Evolutionary conservation across 2,797 vertebrate species (phyloP).

Genomic region (Sciurus carolinensis): DNA sequence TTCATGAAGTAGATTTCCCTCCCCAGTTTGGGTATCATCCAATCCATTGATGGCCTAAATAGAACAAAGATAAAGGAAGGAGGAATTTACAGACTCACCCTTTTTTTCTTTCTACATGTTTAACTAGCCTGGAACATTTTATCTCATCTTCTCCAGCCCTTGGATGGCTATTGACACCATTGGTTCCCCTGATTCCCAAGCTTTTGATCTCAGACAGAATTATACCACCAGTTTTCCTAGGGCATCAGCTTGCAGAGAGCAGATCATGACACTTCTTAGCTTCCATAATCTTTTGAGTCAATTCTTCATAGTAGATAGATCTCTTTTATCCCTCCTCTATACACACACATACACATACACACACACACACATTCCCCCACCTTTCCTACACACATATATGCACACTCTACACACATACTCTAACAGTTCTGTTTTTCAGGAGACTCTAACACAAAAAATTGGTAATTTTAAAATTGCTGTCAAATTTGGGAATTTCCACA

Average conservation of each 20-base stretch:
- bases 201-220: neutral
- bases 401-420: no score
- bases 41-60: neutral
- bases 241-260: no score
- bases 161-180: neutral
- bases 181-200: neutral
- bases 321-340: neutral
- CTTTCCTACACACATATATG: neutral
- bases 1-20: neutral
- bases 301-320: neutral
- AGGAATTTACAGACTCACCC: neutral
- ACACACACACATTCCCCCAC: no score
- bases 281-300: neutral
- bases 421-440: neutral
- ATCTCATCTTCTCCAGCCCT: neutral
- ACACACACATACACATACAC: no score
- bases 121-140: neutral
- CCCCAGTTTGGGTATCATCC: neutral
- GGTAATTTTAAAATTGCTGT: neutral
- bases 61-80: neutral
- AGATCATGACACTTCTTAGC: no score
- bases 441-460: neutral
- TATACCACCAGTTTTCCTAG: neutral
- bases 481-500: neutral
- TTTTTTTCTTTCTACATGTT: neutral